These are phyloP conservation scores for Taenaris catops DNA, from an alignment of 2,888 invertebrate genomes.

Conservation along the genomic window DNA sequence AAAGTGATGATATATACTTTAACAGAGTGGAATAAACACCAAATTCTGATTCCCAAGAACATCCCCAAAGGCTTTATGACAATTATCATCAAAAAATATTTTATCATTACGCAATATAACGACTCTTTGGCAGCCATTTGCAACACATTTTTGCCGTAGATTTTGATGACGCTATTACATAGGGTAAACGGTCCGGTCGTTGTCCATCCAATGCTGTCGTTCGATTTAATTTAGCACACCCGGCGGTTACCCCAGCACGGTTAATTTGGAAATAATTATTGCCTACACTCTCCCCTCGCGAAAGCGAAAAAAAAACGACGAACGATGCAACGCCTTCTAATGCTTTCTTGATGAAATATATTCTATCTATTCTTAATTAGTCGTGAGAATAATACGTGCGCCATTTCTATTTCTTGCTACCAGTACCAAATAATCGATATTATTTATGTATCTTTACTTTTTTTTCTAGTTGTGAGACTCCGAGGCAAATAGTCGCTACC, in stretches of 20 bases:
- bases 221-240: slow-evolving; percentile 72
- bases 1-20: no score
- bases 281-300: slow-evolving; percentile 42
- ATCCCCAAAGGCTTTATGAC: slow-evolving; percentile 14
- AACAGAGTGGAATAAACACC: slow-evolving; percentile 3
- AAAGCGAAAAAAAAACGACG: slow-evolving; percentile 35
- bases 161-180: slow-evolving; percentile 64
- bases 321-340: slow-evolving; percentile 30
- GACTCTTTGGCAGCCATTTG: slow-evolving; percentile 43
- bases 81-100: slow-evolving; percentile 27
- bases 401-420: not conserved
- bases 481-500: no score
- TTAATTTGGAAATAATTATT: slow-evolving; percentile 75
- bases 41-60: not conserved
- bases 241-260: slow-evolving; percentile 51
- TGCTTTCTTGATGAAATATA: slow-evolving; percentile 31
- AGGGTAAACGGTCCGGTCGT: slow-evolving; percentile 52
- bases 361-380: slow-evolving; percentile 14
- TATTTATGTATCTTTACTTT: no score
- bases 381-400: not conserved
- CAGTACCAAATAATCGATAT: no score
- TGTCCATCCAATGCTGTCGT: slow-evolving; percentile 53
- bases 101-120: slow-evolving; percentile 31
- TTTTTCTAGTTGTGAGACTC: no score
- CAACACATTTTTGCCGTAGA: slow-evolving; percentile 67